phyloP scores from a whole-genome alignment of 2,113 vertebrate species.

The Eira barbara region DNA sequence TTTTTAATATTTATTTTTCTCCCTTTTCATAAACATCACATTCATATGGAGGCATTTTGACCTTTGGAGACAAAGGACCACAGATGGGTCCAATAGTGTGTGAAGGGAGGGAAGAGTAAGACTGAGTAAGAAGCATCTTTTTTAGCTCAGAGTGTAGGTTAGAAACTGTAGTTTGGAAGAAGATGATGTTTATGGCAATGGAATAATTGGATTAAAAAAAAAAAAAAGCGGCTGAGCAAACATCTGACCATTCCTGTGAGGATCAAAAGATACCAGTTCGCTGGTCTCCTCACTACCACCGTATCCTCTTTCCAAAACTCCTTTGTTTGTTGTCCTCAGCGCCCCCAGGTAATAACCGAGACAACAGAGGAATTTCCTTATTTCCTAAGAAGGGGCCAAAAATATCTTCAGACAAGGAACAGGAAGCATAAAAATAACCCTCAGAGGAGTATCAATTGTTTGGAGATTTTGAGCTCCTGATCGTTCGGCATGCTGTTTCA shows the following conservation, averaged over 20 bases:
- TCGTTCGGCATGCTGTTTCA: neutral
- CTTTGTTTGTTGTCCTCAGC: slow-evolving; percentile 45
- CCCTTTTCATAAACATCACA: neutral
- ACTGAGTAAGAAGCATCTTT: neutral
- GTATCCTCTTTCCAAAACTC: neutral
- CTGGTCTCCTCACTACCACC: neutral
- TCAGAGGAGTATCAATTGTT: slow-evolving; percentile 59
- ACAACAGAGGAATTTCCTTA: slow-evolving; percentile 66
- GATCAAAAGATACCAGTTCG: neutral
- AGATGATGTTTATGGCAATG: neutral
- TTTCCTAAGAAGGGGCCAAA: slow-evolving; percentile 60
- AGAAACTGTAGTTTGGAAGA: neutral
- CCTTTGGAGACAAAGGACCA: neutral
- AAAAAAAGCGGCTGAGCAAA: neutral
- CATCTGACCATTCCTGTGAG: neutral
- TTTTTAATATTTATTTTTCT: neutral
- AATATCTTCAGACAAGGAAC: slow-evolving; percentile 69
- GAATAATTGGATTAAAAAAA: neutral
- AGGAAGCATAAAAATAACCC: slow-evolving; percentile 70
- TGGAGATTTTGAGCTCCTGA: neutral
- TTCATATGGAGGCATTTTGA: neutral
- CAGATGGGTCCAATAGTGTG: neutral
- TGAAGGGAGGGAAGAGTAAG: neutral
- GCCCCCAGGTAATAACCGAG: slow-evolving; percentile 48
- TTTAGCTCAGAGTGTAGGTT: neutral